Conservation (phyloP, 2,113 vertebrate genomes). For the Hippolais icterina region DNA sequence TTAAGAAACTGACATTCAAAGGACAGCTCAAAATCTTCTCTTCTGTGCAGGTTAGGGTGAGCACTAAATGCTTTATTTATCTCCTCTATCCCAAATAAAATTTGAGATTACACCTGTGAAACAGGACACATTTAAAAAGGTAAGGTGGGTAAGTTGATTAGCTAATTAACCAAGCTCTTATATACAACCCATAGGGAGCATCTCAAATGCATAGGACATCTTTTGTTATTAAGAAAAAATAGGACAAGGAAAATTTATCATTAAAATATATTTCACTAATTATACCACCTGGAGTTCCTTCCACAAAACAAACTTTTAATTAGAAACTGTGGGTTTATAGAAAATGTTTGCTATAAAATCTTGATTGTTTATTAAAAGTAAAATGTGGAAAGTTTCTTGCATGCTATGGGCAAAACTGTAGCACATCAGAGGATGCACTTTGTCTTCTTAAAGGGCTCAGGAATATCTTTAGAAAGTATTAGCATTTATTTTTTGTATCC, state of each 20-base stretch:
- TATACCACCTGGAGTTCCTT: slow-evolving; percentile 65
- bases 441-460: neutral
- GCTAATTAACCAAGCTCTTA: slow-evolving; percentile 67
- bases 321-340: slow-evolving; percentile 52
- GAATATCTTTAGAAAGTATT: neutral
- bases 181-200: slow-evolving; percentile 69
- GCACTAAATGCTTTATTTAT: slow-evolving; percentile 51
- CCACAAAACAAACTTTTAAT: slow-evolving; percentile 68
- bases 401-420: neutral
- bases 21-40: neutral
- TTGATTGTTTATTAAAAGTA: slow-evolving; percentile 48
- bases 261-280: slow-evolving; percentile 68
- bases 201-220: slow-evolving; percentile 66
- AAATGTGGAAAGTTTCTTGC: neutral
- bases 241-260: slow-evolving; percentile 64
- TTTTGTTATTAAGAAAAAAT: slow-evolving; percentile 69
- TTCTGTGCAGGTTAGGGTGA: neutral
- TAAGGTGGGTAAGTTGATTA: slow-evolving; percentile 59
- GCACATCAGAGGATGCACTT: neutral
- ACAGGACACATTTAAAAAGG: slow-evolving; percentile 57
- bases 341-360: slow-evolving; percentile 33
- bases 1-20: slow-evolving; percentile 19
- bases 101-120: slow-evolving; percentile 58
- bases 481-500: neutral
- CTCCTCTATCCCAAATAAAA: slow-evolving; percentile 59